These are phyloP conservation scores for Meloidogyne chitwoodi DNA, from an alignment of 1,140 invertebrate genomes.

Conservation along the genomic window DNA sequence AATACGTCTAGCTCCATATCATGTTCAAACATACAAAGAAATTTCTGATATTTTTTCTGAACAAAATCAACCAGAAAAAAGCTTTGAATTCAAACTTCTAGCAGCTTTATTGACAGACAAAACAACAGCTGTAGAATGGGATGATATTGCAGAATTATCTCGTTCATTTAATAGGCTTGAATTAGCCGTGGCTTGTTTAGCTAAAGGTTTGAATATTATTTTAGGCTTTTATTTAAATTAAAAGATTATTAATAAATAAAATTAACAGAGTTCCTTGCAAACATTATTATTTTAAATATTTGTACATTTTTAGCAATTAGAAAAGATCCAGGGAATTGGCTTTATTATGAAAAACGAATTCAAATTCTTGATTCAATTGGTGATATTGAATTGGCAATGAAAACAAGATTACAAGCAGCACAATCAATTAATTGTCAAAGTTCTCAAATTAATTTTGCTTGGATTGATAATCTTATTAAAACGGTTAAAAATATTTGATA, in stretches of 20 bases:
- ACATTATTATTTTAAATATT: too few species aligned
- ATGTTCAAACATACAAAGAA: constrained; percentile 52
- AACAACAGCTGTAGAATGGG: constrained; percentile 52
- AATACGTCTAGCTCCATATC: constrained; percentile 46
- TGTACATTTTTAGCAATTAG: constrained; percentile 45
- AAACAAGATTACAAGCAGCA: constrained; percentile 48
- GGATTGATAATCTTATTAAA: constrained; percentile 48
- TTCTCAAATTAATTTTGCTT: constrained; percentile 46
- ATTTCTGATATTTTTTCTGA: constrained; percentile 51
- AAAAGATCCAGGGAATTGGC: constrained; percentile 49
- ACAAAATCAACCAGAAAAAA: constrained; percentile 35
- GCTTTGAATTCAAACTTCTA: constrained; percentile 49
- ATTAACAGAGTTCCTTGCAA: too few species aligned
- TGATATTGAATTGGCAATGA: constrained; percentile 45
- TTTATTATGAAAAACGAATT: constrained; percentile 56
- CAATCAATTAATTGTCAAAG: constrained; percentile 41
- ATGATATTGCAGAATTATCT: constrained; percentile 48
- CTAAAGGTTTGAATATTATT: constrained; percentile 33
- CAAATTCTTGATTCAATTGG: constrained; percentile 48
- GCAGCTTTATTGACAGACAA: constrained; percentile 44
- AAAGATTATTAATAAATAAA: too few species aligned
- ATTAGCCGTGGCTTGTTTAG: constrained; percentile 53
- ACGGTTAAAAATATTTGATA: constrained; percentile 29
- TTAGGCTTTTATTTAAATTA: too few species aligned
- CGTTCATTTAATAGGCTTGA: constrained; percentile 39